Evolutionary conservation across 2,888 invertebrate species (phyloP), one percentile per base, ranked within the genome.

Genomic region (Ophioninae sp.): DNA sequence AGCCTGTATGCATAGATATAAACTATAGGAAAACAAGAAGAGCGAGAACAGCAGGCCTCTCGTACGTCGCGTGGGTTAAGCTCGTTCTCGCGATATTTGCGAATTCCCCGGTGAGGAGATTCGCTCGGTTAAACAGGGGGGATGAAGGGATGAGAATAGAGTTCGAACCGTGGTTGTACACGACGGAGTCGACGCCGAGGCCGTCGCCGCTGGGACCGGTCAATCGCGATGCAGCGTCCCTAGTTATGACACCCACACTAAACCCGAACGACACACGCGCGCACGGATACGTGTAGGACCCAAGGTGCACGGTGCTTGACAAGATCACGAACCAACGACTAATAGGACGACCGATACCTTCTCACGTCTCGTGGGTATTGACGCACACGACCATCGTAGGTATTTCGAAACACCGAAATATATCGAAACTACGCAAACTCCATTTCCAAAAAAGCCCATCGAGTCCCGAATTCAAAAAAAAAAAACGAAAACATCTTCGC

Each of bases 21-120:
- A n/a, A n/a, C n/a, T n/a, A n/a, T n/a, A n/a, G n/a, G n/a, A n/a
- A n/a, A n/a, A n/a, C n/a, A n/a, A n/a, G n/a, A n/a, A n/a, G n/a
- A n/a, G 74, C 74, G 71, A 78, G 78, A 83, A 74, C 81, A 83
- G 78, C 78, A 78, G 64, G 59, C 51, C 39, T 74, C 81, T 83
- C 78, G 83, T 83, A 81, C 83, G 83, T 83, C 81, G 83, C 83
- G 83, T 83, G 83, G 83, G 81, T 83, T 83, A 83, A 83, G 83
- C 83, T 83, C 83, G 89, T 91, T 90, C 87, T 88, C 85, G 87
- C 86, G 88, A 90, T 90, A 90, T 91, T 91, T 90, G 91, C 88
- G 87, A 90, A 91, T 91, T 90, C 80, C 81, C 83, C 85, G 75
- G 84, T 81, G 86, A 80, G 59, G 68, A 69, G 69, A 44, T 44